These are phyloP conservation scores for Ictalurus furcatus DNA, from an alignment of 2,113 vertebrate genomes.

Conservation along the genomic window DNA sequence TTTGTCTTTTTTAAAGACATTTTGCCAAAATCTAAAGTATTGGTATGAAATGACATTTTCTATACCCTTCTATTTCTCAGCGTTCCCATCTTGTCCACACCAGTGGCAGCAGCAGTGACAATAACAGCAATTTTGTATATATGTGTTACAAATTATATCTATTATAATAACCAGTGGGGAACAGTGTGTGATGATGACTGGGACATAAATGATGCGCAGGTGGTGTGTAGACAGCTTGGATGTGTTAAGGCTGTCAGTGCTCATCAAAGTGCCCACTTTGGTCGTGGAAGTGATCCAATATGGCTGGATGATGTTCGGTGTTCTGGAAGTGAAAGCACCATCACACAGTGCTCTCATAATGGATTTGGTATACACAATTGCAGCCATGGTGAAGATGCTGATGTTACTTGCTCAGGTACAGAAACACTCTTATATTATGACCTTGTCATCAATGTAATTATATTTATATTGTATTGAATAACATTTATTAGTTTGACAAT, in stretches of 20 bases:
- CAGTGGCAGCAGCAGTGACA: too few species aligned
- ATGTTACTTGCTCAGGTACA: slow-evolving; percentile 69
- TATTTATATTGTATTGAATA: neutral
- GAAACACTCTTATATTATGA: neutral
- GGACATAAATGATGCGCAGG: slow-evolving; percentile 59
- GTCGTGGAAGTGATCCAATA: slow-evolving; percentile 50
- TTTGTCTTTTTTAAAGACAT: too few species aligned
- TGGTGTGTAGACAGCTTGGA: slow-evolving; percentile 65
- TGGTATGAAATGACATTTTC: too few species aligned
- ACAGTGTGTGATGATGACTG: slow-evolving; percentile 66
- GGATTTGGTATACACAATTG: slow-evolving; percentile 56
- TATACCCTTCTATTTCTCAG: too few species aligned
- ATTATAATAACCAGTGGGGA: slow-evolving; percentile 52
- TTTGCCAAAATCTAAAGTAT: too few species aligned
- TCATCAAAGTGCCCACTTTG: slow-evolving; percentile 56
- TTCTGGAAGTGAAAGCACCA: slow-evolving; percentile 51
- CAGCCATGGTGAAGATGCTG: slow-evolving; percentile 62
- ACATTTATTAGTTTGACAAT: neutral
- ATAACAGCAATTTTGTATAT: too few species aligned
- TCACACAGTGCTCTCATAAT: slow-evolving; percentile 53
- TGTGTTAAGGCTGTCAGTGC: slow-evolving; percentile 62
- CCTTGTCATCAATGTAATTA: too few species aligned
- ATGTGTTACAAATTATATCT: too few species aligned
- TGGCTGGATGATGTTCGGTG: slow-evolving; percentile 62
- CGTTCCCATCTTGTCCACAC: too few species aligned